A percentile compares a stretch with the other conserved stretches of the same genome.
Conservation (phyloP, 2,888 invertebrate species). For the Hydraecia micacea region DNA sequence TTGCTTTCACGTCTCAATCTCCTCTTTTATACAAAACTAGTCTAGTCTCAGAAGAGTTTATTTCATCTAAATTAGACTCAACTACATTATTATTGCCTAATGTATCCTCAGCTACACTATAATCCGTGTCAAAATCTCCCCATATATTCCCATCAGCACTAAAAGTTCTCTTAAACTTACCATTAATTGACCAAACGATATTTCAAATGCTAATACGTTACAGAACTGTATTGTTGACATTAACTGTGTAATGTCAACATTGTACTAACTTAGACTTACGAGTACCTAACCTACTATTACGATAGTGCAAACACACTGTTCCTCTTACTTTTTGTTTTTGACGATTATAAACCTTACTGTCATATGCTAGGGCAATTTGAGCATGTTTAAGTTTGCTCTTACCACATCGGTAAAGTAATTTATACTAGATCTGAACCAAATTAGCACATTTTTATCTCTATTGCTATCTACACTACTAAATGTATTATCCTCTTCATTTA, state of each 20-base stretch:
- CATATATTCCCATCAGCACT: slow-evolving; percentile 34
- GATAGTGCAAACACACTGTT: slow-evolving; percentile 28
- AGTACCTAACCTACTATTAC: slow-evolving; percentile 41
- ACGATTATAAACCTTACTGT: neutral
- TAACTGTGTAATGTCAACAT: slow-evolving; percentile 52
- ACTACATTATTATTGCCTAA: neutral
- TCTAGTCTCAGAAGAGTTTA: neutral
- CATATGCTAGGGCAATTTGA: neutral
- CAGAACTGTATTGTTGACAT: slow-evolving; percentile 54
- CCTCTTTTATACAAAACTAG: neutral
- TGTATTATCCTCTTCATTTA: neutral
- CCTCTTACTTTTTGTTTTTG: slow-evolving; percentile 22
- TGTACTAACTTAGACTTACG: slow-evolving; percentile 47
- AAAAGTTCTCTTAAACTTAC: slow-evolving; percentile 24
- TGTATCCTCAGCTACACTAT: neutral
- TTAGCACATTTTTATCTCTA: neutral
- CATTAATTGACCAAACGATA: slow-evolving; percentile 53
- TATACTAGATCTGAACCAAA: neutral
- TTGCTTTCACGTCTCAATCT: slow-evolving; percentile 27
- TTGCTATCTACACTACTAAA: neutral
- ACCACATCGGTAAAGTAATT: neutral
- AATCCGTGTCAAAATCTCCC: slow-evolving; percentile 12
- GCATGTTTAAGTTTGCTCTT: neutral
- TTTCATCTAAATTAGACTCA: neutral
- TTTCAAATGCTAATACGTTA: slow-evolving; percentile 52